Conservation (phyloP, 1,140 invertebrate genomes). For the Drosophila lowei region DNA sequence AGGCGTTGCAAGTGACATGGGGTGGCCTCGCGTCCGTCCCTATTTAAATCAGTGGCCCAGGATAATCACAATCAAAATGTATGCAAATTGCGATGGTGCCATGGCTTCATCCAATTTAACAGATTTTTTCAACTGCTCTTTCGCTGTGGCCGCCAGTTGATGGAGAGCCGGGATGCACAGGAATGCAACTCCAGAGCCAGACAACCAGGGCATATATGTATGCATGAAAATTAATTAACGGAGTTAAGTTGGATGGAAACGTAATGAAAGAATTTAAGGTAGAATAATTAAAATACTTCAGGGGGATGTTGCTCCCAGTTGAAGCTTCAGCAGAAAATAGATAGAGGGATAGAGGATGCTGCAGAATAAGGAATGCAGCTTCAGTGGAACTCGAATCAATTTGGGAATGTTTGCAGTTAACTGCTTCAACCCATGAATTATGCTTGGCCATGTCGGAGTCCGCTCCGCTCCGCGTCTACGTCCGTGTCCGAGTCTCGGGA, state of each 20-base stretch:
- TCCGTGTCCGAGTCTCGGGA: not conserved
- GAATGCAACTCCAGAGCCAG: constrained; percentile 20
- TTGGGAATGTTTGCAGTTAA: no score
- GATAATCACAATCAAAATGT: constrained; percentile 77
- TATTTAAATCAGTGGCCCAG: constrained; percentile 72
- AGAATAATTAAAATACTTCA: constrained; percentile 30
- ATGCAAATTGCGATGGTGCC: constrained; percentile 67
- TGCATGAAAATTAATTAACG: constrained; percentile 70
- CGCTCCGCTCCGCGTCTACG: not conserved
- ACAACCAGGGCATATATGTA: constrained; percentile 3
- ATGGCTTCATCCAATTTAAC: constrained; percentile 70
- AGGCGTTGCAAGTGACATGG: not conserved
- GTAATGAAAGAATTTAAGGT: constrained; percentile 60
- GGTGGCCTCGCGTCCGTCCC: constrained; percentile 23
- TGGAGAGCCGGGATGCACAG: constrained; percentile 34
- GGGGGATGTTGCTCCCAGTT: not conserved
- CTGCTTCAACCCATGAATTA: constrained; percentile 6
- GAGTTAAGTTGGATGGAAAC: constrained; percentile 48
- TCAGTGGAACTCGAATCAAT: not conserved
- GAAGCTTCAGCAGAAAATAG: constrained; percentile 6
- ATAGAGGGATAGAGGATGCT: not conserved
- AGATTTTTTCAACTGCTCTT: constrained; percentile 47
- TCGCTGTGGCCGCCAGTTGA: constrained; percentile 25
- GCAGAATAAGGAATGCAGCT: constrained; percentile 16
- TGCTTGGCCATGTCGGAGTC: constrained; percentile 32